Base-by-base conservation (phyloP, 23 tunicate species). In the Corella eumyota region DNA sequence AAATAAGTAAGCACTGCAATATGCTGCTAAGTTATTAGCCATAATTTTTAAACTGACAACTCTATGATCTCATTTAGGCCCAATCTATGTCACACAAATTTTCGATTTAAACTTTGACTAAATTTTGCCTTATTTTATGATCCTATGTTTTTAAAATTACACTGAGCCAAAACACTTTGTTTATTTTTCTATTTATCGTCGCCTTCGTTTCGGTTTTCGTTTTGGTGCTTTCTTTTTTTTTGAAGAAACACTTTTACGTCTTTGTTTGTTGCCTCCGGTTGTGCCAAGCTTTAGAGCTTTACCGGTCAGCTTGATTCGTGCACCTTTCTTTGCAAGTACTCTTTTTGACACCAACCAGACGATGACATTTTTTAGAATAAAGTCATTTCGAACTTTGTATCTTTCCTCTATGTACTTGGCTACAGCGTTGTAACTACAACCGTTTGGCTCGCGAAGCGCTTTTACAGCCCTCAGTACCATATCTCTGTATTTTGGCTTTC, bases 401-500 rank as follows among this genome's bases (percentile, higher is more conserved):
- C 50, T 63, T 45, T 68, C 63, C 48, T 74, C 94, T 45, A 84
- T 56, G 33, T 55, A 75, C 56, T 37, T 60, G 33, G 63, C 69
- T 55, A 84, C 55, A 4, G 75, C 40, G 57, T 66, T 46, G 60
- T 67, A 66, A n/a, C 60, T 54, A 45, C 70, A 22, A 13, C 94
- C 94, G 44, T 75, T 84, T 47, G 70, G 63, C 35, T 75, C 94
- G 19, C 55, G 53, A 2, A 59, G 51, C n/a, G 72, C 45, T 38
- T 64, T 69, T 32, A 84, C 46, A 30, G 82, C 76, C 17, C 47
- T 33, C 32, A 84, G 34, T 0, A 84, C 63, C 94, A 84, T 84
- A 23, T 75, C 83, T 61, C 94, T 36, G 83, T 75, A 84, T 58
- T 84, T 84, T 17, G 80, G 75, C 35, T 62, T 81, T 19, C 67